phyloP scores from a whole-genome alignment of 2,888 invertebrate genomes.

The Cryptocephalus primarius region DNA sequence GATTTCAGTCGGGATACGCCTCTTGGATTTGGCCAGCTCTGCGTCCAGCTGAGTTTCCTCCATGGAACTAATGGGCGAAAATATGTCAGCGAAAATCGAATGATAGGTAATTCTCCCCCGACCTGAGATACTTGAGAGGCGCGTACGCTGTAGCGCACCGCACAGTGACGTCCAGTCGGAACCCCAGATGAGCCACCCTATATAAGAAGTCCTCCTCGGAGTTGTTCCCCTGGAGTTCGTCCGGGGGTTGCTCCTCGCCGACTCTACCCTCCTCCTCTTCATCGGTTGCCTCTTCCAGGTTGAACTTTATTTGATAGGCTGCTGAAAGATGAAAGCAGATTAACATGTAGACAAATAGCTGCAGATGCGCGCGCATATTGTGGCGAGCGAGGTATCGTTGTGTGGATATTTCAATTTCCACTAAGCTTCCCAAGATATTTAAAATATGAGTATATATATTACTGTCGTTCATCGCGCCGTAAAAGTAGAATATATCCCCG shows the following conservation, averaged over 20 bases:
- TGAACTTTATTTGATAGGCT: conserved; percentile 26
- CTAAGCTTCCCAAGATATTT: too few relatives aligned
- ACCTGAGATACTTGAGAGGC: conserved; percentile 18
- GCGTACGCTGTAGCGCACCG: conserved; percentile 25
- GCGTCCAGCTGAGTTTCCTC: not conserved
- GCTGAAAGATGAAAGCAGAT: conserved; percentile 19
- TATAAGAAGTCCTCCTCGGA: conserved; percentile 16
- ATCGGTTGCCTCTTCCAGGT: conserved; percentile 17
- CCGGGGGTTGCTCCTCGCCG: conserved; percentile 7
- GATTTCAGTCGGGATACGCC: conserved; percentile 12
- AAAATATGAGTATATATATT: conserved; percentile 1
- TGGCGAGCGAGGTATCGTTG: too few relatives aligned
- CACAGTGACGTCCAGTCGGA: conserved; percentile 23
- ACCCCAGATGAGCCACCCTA: conserved; percentile 20
- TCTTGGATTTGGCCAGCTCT: conserved; percentile 5
- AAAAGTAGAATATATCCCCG: conserved; percentile 28
- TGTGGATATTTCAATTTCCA: too few relatives aligned
- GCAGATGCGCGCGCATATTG: too few relatives aligned
- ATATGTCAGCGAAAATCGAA: not conserved
- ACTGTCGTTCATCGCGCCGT: conserved; percentile 33
- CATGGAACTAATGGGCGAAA: too few relatives aligned
- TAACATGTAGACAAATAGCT: too few relatives aligned
- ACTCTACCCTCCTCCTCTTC: conserved; percentile 15
- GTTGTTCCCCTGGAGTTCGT: conserved; percentile 7
- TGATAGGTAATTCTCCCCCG: conserved; percentile 7